phyloP scores from a whole-genome alignment of 2,113 vertebrate species.

The Phodopus roborovskii region DNA sequence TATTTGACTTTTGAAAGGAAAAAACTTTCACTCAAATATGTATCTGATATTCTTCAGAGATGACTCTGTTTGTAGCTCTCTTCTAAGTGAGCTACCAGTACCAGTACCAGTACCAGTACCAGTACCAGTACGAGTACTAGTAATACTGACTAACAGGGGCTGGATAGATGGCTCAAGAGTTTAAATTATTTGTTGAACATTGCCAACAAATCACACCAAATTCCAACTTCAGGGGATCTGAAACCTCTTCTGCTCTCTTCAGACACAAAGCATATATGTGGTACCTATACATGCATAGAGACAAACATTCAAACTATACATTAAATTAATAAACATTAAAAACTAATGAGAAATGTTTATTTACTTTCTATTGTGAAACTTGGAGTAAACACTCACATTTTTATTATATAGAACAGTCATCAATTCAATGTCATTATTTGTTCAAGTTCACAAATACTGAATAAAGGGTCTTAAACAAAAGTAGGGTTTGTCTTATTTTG shows the following conservation, averaged over 20 bases:
- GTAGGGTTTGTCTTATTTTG: neutral
- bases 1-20: constrained; percentile 26
- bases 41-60: neutral
- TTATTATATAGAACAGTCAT: neutral
- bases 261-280: neutral
- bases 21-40: constrained; percentile 10
- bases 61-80: neutral
- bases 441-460: neutral
- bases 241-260: neutral
- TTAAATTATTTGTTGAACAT: neutral
- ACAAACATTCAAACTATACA: neutral
- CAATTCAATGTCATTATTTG: neutral
- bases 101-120: too few species aligned
- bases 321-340: neutral
- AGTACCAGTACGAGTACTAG: neutral
- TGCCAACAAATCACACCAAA: neutral
- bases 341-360: neutral
- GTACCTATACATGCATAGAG: neutral
- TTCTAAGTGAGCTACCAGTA: too few species aligned
- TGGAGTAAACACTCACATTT: neutral
- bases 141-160: neutral
- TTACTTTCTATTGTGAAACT: neutral
- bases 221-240: neutral
- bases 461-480: neutral
- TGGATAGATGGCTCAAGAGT: neutral